phyloP scores from a whole-genome alignment of 2,888 invertebrate genomes.

The Nasonia oneida region DNA sequence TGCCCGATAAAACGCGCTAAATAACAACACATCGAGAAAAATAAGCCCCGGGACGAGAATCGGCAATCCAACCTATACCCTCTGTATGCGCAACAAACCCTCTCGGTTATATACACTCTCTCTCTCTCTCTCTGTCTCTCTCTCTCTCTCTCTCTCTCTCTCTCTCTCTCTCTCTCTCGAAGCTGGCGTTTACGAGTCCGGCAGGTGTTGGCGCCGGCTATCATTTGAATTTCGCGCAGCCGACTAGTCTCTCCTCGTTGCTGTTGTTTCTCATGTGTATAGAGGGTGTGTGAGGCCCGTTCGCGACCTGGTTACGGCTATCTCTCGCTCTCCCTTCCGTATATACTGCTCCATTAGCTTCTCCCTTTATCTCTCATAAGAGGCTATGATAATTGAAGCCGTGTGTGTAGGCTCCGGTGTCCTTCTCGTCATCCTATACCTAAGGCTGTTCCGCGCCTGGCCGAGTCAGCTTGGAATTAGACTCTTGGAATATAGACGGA shows the following conservation, averaged over 20 bases:
- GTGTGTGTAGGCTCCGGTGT: not conserved
- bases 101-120: not conserved
- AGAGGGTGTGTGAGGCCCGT: not conserved
- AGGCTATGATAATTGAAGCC: constrained; percentile 11
- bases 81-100: not conserved
- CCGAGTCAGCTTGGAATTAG: not conserved
- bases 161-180: not conserved
- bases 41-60: not conserved
- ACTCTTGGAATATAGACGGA: not conserved
- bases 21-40: not conserved
- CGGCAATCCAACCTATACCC: not conserved
- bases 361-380: not conserved
- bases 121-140: not conserved
- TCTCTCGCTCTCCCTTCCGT: not conserved
- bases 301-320: not conserved
- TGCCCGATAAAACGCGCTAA: not conserved
- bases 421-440: not conserved
- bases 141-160: not conserved
- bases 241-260: not conserved
- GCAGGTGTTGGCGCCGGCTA: not conserved
- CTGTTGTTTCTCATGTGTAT: not conserved
- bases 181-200: not conserved
- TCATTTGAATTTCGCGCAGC: constrained; percentile 24
- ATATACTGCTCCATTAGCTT: not conserved
- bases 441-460: not conserved